phyloP scores from a whole-genome alignment of 37 sponge, comb jelly and placozoan species.

The Crambe crambe region DNA sequence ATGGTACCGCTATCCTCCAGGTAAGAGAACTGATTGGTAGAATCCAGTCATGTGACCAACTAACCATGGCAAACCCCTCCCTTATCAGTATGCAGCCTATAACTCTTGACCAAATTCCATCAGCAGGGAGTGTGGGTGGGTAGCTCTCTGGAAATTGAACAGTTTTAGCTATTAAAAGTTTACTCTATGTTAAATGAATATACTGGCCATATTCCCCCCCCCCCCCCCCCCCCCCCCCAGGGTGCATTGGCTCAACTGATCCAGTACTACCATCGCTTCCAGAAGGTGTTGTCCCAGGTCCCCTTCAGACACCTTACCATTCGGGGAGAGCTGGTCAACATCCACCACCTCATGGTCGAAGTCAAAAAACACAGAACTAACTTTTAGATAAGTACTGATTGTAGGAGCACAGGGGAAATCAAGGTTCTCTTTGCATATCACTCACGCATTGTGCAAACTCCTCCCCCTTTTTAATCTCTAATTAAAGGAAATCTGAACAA shows the following conservation, averaged over 20 bases:
- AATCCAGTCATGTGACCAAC: background rate
- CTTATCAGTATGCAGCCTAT: background rate
- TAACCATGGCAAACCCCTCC: too few species aligned
- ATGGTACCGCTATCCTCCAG: slow-evolving; percentile 94
- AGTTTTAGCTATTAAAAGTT: too few species aligned
- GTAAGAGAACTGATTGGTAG: slow-evolving; percentile 30
- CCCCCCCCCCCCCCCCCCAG: slow-evolving; percentile 6
- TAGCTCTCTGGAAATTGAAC: too few species aligned
- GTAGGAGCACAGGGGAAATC: too few species aligned
- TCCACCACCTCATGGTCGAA: slow-evolving; percentile 99
- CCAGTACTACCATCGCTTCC: slow-evolving; percentile 96
- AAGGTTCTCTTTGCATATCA: too few species aligned
- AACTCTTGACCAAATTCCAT: background rate
- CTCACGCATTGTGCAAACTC: too few species aligned
- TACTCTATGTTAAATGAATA: too few species aligned
- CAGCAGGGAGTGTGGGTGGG: background rate
- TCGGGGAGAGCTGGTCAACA: slow-evolving; percentile 86
- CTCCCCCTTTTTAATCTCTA: too few species aligned
- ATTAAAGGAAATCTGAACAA: too few species aligned
- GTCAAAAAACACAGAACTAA: slow-evolving; percentile 88
- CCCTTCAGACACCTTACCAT: slow-evolving; percentile 86
- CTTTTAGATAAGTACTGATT: slow-evolving; percentile 49
- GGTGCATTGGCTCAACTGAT: slow-evolving; percentile 91
- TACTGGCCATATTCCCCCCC: background rate
- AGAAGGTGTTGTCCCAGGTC: slow-evolving; percentile 85